Evolutionary conservation across 2,797 vertebrate species (phyloP).

Genomic region (Acestrorhynchus altus): DNA sequence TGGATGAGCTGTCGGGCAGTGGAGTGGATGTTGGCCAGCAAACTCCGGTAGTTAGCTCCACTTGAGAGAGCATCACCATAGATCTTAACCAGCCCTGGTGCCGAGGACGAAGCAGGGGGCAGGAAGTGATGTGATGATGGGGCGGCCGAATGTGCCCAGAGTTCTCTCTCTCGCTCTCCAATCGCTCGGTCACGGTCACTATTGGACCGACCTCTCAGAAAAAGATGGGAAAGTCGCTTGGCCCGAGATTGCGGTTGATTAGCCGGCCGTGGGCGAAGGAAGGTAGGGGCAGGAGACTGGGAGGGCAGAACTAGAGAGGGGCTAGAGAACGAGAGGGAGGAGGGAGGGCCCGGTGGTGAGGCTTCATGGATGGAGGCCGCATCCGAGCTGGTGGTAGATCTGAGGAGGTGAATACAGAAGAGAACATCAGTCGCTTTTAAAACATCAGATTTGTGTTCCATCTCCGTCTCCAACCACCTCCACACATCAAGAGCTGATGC

Average conservation of each 20-base stretch:
- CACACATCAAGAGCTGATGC: no score
- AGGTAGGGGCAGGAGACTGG: conserved; percentile 78
- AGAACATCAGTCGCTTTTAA: no score
- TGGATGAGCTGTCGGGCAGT: conserved; percentile 81
- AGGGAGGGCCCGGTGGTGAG: conserved; percentile 76
- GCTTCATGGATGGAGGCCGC: conserved; percentile 82
- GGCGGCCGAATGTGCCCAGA: conserved; percentile 76
- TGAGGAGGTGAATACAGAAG: conserved; percentile 62
- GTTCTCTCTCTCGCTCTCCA: conserved; percentile 75
- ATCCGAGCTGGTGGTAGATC: conserved; percentile 85
- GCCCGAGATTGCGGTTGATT: conserved; percentile 80
- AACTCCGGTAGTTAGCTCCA: conserved; percentile 84
- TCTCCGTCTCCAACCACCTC: no score
- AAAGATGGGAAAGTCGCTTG: conserved; percentile 90
- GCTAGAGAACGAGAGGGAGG: conserved; percentile 84
- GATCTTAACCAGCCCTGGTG: conserved; percentile 85
- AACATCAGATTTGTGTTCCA: no score
- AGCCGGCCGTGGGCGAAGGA: conserved; percentile 79
- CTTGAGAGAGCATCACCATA: conserved; percentile 84
- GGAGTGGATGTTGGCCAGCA: conserved; percentile 80
- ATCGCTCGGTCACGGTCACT: conserved; percentile 80
- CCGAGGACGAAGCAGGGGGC: conserved; percentile 77
- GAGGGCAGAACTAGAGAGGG: conserved; percentile 79
- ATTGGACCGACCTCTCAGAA: conserved; percentile 84
- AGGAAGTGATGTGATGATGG: conserved; percentile 82